Conservation (phyloP, 2,113 vertebrate genomes). For the Myodes glareolus region DNA sequence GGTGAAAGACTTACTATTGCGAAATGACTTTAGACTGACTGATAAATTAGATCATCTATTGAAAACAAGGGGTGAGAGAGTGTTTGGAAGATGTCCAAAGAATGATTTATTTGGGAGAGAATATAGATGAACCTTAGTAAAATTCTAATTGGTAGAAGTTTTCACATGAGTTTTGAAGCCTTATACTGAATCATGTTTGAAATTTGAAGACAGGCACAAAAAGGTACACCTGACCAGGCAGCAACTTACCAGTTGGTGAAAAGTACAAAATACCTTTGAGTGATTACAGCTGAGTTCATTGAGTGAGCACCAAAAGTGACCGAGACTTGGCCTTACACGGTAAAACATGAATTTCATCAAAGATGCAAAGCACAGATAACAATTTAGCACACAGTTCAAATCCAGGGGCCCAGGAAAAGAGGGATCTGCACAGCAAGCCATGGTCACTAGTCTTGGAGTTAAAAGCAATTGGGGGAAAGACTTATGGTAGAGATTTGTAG, state of each 20-base stretch:
- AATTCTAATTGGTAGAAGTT: slow-evolving; percentile 39
- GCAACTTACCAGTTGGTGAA: neutral
- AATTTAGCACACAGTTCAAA: slow-evolving; percentile 19
- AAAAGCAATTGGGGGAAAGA: slow-evolving; percentile 33
- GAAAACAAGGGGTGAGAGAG: neutral
- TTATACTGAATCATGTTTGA: neutral
- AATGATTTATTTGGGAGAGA: slow-evolving; percentile 38
- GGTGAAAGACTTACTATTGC: neutral
- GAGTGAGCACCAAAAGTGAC: neutral
- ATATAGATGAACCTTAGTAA: neutral
- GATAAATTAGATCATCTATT: neutral
- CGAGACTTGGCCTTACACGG: neutral
- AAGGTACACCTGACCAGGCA: neutral
- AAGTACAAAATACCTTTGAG: neutral
- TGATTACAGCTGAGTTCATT: neutral
- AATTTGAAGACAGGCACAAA: neutral
- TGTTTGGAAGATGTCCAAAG: neutral
- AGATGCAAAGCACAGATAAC: slow-evolving; percentile 8
- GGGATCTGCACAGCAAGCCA: neutral
- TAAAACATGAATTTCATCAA: neutral
- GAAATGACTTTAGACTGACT: neutral
- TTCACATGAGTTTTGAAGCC: neutral
- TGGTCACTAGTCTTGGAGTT: slow-evolving; percentile 42
- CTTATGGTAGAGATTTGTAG: slow-evolving; percentile 1
- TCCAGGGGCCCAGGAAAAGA: neutral